phyloP scores from a whole-genome alignment of 2,888 invertebrate genomes.

The Imbricaverruca yamaguchii region DNA sequence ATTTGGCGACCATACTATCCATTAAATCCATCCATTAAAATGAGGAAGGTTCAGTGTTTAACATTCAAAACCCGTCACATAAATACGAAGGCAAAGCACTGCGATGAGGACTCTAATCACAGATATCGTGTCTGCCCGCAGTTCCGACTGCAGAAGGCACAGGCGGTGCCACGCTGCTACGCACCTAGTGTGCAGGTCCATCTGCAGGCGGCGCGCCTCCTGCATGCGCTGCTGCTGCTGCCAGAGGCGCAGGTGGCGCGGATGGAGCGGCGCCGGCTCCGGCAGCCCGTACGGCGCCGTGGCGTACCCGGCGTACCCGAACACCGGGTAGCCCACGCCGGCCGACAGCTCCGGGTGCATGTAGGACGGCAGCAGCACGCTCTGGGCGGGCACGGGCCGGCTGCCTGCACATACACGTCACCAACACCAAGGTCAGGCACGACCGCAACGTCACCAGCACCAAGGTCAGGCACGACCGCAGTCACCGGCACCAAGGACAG shows the following conservation, averaged over 20 bases:
- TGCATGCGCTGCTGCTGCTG: slow-evolving; percentile 13
- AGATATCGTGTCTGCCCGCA: neutral
- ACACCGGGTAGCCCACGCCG: neutral
- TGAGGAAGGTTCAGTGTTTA: too few relatives aligned
- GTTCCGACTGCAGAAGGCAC: too few relatives aligned
- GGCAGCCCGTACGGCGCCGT: neutral
- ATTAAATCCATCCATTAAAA: too few relatives aligned
- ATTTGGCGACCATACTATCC: too few relatives aligned
- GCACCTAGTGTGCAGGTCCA: neutral
- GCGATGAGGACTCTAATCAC: neutral
- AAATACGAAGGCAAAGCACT: too few relatives aligned
- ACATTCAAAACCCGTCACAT: too few relatives aligned
- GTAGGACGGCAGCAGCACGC: neutral
- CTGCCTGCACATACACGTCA: neutral
- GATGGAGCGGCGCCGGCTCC: neutral
- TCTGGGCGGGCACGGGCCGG: neutral
- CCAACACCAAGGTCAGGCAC: too few relatives aligned
- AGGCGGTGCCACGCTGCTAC: neutral
- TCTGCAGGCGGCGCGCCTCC: neutral
- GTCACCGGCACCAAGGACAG: too few relatives aligned
- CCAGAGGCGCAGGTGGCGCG: neutral
- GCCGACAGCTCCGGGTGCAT: neutral
- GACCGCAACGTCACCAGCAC: too few relatives aligned
- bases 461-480: too few relatives aligned
- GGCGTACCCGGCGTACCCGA: neutral